Conservation (phyloP, 2,888 invertebrate species). For the Phyllotreta cruciferae region DNA sequence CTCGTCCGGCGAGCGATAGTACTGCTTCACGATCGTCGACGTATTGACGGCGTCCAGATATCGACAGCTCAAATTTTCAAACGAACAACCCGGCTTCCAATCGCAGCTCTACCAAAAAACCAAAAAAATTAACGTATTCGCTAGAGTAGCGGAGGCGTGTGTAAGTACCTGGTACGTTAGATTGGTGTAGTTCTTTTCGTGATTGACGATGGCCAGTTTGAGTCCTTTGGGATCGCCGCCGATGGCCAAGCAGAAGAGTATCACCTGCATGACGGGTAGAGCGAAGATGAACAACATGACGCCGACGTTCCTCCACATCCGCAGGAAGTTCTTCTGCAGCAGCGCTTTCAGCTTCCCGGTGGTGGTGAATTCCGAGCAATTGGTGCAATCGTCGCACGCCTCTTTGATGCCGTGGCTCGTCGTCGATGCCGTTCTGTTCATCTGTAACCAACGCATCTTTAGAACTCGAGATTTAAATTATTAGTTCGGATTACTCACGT, state of each 20-base stretch:
- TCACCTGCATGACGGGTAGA: slow-evolving; percentile 90
- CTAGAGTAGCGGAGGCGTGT: too few relatives aligned
- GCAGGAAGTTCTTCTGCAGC: slow-evolving; percentile 85
- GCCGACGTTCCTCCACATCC: slow-evolving; percentile 92
- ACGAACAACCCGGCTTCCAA: slow-evolving; percentile 70
- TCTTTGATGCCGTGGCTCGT: slow-evolving; percentile 57
- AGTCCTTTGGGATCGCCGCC: slow-evolving; percentile 86
- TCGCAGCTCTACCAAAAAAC: slow-evolving; percentile 34
- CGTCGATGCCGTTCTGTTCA: slow-evolving; percentile 43
- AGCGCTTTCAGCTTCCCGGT: slow-evolving; percentile 84
- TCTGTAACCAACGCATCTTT: slow-evolving; percentile 34
- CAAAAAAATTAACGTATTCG: too few relatives aligned
- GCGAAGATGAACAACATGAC: slow-evolving; percentile 94
- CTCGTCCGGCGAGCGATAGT: slow-evolving; percentile 69
- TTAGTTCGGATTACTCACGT: slow-evolving; percentile 59
- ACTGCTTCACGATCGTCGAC: slow-evolving; percentile 72
- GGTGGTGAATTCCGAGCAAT: slow-evolving; percentile 74
- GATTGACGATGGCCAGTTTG: slow-evolving; percentile 79
- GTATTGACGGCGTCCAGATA: slow-evolving; percentile 67
- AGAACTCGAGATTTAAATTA: too few relatives aligned
- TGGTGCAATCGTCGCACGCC: slow-evolving; percentile 64
- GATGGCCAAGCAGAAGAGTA: slow-evolving; percentile 91
- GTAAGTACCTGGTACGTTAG: slow-evolving; percentile 57
- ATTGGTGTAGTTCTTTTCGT: slow-evolving; percentile 63
- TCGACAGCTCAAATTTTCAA: slow-evolving; percentile 69